Conservation (phyloP, 1,140 invertebrate genomes). For the Camponotus vicinus region DNA sequence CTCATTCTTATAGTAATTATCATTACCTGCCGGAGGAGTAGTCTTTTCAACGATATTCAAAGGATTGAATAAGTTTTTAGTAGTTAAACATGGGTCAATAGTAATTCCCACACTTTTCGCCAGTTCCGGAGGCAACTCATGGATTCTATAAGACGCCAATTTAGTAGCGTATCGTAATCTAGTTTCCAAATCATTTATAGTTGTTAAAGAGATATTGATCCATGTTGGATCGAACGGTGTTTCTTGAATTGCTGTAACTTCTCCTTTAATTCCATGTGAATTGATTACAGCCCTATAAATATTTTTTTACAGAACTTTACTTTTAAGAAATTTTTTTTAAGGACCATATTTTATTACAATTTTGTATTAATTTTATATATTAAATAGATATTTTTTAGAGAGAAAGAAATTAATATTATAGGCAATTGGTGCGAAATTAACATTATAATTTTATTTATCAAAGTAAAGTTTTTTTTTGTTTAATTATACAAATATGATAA, state of each 20-base stretch:
- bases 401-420: not conserved
- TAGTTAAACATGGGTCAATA: conserved; percentile 88
- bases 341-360: not conserved
- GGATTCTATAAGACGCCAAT: conserved; percentile 89
- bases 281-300: conserved; percentile 91
- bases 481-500: not conserved
- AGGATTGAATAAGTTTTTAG: conserved; percentile 91
- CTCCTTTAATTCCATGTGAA: conserved; percentile 93
- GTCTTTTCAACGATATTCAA: conserved; percentile 86
- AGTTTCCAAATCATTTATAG: conserved; percentile 88
- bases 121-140: conserved; percentile 89
- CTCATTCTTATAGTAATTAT: conserved; percentile 13
- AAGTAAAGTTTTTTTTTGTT: conserved; percentile 6
- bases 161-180: conserved; percentile 88
- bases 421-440: not conserved
- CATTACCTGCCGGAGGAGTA: conserved; percentile 89
- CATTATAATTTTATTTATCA: not conserved
- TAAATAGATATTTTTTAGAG: not conserved
- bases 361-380: not conserved
- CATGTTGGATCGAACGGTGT: conserved; percentile 95
- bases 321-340: conserved; percentile 17
- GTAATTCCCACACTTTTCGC: conserved; percentile 84
- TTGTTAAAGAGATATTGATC: conserved; percentile 91
- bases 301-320: conserved; percentile 31
- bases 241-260: conserved; percentile 92